Percentiles rank a stretch among this genome's conserved stretches.
phyloP scores from a whole-genome alignment of 1,140 invertebrate species.

The Saccostrea echinata region DNA sequence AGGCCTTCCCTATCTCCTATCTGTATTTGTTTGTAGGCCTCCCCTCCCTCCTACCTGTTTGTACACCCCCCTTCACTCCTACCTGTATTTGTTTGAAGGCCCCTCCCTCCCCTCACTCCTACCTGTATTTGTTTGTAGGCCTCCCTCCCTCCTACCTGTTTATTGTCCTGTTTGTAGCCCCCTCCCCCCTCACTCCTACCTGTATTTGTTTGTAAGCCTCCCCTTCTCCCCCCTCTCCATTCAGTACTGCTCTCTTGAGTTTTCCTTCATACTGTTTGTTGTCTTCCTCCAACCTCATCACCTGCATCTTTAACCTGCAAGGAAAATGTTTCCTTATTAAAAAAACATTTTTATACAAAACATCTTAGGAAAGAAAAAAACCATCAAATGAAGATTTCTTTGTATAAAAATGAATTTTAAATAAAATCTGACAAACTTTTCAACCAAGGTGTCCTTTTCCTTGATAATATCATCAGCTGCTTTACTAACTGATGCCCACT shows the following conservation, averaged over 20 bases:
- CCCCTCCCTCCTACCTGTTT: too few species aligned
- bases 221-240: conserved; percentile 55
- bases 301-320: conserved; percentile 63
- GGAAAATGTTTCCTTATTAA: not conserved
- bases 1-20: too few species aligned
- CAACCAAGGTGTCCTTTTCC: conserved; percentile 73
- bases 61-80: not conserved
- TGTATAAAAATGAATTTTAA: not conserved
- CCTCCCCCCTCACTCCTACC: conserved; percentile 49
- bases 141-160: not conserved
- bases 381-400: not conserved
- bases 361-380: too few species aligned
- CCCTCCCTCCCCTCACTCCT: not conserved
- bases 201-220: conserved; percentile 61
- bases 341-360: too few species aligned
- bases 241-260: conserved; percentile 64
- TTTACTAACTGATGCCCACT: conserved; percentile 66
- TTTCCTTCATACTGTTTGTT: conserved; percentile 68
- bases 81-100: conserved; percentile 60
- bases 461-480: conserved; percentile 72
- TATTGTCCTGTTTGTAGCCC: not conserved
- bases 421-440: conserved; percentile 62
- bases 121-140: not conserved
- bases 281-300: conserved; percentile 66
- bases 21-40: not conserved